Evolutionary conservation across 2,888 invertebrate genomes (phyloP).

Genomic region (Acrocyrtus sp.): DNA sequence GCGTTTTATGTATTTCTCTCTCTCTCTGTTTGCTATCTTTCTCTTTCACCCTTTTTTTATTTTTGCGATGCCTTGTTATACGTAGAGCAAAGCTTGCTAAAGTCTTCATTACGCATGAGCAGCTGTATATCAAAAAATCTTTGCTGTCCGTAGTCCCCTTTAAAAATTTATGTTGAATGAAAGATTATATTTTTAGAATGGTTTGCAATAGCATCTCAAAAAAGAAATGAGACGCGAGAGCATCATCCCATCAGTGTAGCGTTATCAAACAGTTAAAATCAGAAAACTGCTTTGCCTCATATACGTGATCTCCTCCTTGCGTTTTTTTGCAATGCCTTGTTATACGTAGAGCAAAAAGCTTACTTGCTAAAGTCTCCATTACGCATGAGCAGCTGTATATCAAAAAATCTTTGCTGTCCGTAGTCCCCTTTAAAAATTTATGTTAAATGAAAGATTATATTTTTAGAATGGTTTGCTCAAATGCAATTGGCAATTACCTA

Average conservation of each 20-base stretch:
- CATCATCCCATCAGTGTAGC: slow-evolving; percentile 8
- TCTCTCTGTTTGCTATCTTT: too few species aligned
- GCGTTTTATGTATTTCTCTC: too few species aligned
- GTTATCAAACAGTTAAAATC: slow-evolving; percentile 36
- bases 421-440: too few species aligned
- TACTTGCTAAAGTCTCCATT: not conserved
- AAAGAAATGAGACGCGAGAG: slow-evolving; percentile 42
- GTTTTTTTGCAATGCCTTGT: not conserved
- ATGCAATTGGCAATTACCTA: too few species aligned
- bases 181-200: not conserved
- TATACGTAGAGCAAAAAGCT: not conserved
- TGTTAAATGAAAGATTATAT: not conserved
- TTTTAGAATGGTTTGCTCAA: too few species aligned
- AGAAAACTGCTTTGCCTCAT: slow-evolving; percentile 16
- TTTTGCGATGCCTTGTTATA: not conserved
- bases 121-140: not conserved
- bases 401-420: not conserved
- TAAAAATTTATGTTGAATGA: not conserved
- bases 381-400: not conserved
- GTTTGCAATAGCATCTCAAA: not conserved
- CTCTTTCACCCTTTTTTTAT: too few species aligned
- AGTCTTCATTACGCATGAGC: not conserved
- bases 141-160: too few species aligned
- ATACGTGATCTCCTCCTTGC: slow-evolving; percentile 37
- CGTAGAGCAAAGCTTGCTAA: not conserved